phyloP scores from a whole-genome alignment of 2,113 vertebrate genomes.

The Isurus oxyrinchus region DNA sequence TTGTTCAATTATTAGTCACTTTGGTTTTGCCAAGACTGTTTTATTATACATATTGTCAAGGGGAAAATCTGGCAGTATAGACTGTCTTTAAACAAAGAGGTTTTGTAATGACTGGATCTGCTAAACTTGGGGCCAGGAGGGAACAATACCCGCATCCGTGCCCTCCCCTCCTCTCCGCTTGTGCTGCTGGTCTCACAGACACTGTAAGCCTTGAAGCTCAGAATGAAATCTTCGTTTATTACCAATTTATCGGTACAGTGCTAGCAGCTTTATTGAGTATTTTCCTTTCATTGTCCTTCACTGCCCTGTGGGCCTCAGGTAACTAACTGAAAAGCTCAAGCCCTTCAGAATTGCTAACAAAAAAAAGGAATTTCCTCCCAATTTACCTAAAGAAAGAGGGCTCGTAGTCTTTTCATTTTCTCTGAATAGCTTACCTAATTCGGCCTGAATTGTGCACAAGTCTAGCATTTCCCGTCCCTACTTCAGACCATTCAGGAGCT shows the following conservation, averaged over 20 bases:
- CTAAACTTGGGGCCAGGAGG: not conserved
- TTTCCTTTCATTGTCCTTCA: not conserved
- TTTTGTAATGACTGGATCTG: not conserved
- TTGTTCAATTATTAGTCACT: not conserved
- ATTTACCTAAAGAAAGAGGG: conserved; percentile 76
- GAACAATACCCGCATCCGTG: not conserved
- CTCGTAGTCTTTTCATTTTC: conserved; percentile 71
- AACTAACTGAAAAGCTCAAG: conserved; percentile 44
- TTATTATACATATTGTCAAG: not conserved
- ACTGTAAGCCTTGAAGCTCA: not conserved
- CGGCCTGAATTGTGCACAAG: conserved; percentile 78
- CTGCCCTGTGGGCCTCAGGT: conserved; percentile 20
- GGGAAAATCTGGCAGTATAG: not conserved
- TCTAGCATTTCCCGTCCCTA: conserved; percentile 73
- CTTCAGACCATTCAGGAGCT: conserved; percentile 69
- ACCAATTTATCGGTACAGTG: conserved; percentile 9
- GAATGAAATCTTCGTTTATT: conserved; percentile 9
- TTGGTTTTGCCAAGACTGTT: not conserved
- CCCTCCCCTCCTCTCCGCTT: not conserved
- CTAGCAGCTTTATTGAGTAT: conserved; percentile 12
- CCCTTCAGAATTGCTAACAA: conserved; percentile 75
- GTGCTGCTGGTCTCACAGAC: not conserved
- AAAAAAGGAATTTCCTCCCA: conserved; percentile 77
- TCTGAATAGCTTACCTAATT: conserved; percentile 84
- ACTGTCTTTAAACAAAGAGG: not conserved